Percentiles rank a stretch among this genome's conserved stretches.
These are phyloP conservation scores for Sarcophaga caerulescens DNA, from an alignment of 2,888 invertebrate genomes.

Conservation along the genomic window DNA sequence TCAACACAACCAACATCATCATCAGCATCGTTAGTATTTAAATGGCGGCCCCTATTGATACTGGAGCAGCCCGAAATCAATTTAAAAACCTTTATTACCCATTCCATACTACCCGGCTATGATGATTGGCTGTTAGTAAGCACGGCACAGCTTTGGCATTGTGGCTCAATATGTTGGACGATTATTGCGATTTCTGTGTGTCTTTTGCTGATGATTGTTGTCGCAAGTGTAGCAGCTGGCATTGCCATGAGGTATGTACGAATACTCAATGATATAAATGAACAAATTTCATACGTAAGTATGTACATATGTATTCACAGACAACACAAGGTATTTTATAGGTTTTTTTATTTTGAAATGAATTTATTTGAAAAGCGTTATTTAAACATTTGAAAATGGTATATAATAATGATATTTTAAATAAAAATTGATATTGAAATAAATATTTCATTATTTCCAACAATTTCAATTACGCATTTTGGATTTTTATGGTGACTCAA, in stretches of 20 bases:
- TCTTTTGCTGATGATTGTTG: constrained; percentile 76
- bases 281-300: constrained; percentile 11
- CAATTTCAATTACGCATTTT: no score
- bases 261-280: neutral
- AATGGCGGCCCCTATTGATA: constrained; percentile 80
- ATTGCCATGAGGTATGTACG: constrained; percentile 79
- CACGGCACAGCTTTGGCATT: constrained; percentile 77
- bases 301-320: neutral
- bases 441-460: no score
- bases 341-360: no score
- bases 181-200: constrained; percentile 77
- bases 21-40: constrained; percentile 67
- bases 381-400: no score
- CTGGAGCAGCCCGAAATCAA: constrained; percentile 78
- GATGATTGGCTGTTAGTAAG: constrained; percentile 80
- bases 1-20: constrained; percentile 24
- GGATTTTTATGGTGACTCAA: no score
- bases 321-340: no score
- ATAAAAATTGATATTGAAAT: no score
- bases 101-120: constrained; percentile 80
- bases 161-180: constrained; percentile 80
- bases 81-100: constrained; percentile 77
- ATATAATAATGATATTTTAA: no score
- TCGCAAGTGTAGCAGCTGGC: constrained; percentile 79
- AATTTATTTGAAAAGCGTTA: no score